Evolutionary conservation across 2,113 vertebrate genomes (phyloP).

Genomic region (Psammodynastes pulverulentus): DNA sequence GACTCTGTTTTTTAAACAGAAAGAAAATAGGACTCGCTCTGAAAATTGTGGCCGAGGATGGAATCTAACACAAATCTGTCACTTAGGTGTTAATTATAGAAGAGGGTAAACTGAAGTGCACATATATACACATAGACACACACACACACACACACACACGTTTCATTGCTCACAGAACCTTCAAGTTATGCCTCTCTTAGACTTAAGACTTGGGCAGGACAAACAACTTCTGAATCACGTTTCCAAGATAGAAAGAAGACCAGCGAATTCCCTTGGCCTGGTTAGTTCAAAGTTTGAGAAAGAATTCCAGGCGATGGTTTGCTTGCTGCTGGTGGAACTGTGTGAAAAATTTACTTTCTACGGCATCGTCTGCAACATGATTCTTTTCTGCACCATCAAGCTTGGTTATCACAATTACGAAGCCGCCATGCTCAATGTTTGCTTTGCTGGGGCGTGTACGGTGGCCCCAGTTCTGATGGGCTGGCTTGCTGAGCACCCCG

Average conservation of each 20-base stretch:
- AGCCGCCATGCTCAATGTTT: conserved; percentile 82
- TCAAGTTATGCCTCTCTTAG: conserved; percentile 57
- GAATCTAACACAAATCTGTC: conserved; percentile 65
- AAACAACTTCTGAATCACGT: neutral
- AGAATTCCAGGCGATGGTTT: conserved; percentile 68
- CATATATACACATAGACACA: neutral
- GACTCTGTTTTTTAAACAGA: conserved; percentile 31
- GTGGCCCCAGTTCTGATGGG: conserved; percentile 75
- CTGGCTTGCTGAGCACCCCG: conserved; percentile 79
- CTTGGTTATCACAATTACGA: conserved; percentile 81
- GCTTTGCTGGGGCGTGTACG: conserved; percentile 82
- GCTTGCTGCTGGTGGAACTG: conserved; percentile 84
- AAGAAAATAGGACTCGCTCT: conserved; percentile 46
- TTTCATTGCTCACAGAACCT: neutral
- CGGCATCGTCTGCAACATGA: conserved; percentile 89
- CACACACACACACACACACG: neutral
- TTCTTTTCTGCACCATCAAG: conserved; percentile 85
- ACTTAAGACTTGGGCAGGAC: neutral
- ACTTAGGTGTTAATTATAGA: conserved; percentile 55
- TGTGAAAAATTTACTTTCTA: conserved; percentile 88
- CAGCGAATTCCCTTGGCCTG: fast-evolving
- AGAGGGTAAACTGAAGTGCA: conserved; percentile 21
- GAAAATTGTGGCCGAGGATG: conserved; percentile 60
- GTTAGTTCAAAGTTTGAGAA: neutral
- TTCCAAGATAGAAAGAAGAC: neutral